A percentile compares a stretch with the other conserved stretches of the same genome.
These are phyloP conservation scores for Heliconius aoede DNA, from an alignment of 2,888 invertebrate species.

Conservation along the genomic window DNA sequence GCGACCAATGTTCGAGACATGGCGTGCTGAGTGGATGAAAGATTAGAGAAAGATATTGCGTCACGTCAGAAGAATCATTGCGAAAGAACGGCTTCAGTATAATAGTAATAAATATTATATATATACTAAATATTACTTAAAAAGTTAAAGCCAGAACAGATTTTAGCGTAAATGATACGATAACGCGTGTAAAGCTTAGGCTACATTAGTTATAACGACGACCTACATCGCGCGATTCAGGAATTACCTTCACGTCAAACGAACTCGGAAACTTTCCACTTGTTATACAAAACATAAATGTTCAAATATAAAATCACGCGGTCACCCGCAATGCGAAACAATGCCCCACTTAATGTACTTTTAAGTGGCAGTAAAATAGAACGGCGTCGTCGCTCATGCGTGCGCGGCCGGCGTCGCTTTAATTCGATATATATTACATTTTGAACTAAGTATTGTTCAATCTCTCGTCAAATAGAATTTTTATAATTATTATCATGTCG, in stretches of 20 bases:
- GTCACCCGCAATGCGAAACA: conserved; percentile 30
- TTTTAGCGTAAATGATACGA: background rate
- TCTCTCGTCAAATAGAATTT: background rate
- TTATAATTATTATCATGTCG: too few species aligned
- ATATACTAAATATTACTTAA: background rate
- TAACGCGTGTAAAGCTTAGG: background rate
- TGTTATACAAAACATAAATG: conserved; percentile 14
- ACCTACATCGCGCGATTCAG: background rate
- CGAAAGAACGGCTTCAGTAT: too few species aligned
- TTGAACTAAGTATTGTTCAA: background rate
- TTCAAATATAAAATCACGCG: conserved; percentile 19
- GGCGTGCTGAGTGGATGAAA: too few species aligned
- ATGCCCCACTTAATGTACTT: conserved; percentile 25
- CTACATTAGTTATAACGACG: background rate
- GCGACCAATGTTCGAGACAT: too few species aligned
- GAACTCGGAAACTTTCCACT: background rate
- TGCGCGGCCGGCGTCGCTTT: background rate
- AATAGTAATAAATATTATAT: too few species aligned
- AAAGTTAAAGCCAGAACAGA: background rate
- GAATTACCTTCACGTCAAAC: background rate
- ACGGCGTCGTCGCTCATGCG: conserved; percentile 26
- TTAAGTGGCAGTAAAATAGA: conserved; percentile 34
- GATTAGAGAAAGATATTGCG: too few species aligned
- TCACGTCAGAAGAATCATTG: too few species aligned
- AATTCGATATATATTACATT: conserved; percentile 2